phyloP scores from a whole-genome alignment of 2,797 vertebrate genomes.

The Psittacula derbiana region DNA sequence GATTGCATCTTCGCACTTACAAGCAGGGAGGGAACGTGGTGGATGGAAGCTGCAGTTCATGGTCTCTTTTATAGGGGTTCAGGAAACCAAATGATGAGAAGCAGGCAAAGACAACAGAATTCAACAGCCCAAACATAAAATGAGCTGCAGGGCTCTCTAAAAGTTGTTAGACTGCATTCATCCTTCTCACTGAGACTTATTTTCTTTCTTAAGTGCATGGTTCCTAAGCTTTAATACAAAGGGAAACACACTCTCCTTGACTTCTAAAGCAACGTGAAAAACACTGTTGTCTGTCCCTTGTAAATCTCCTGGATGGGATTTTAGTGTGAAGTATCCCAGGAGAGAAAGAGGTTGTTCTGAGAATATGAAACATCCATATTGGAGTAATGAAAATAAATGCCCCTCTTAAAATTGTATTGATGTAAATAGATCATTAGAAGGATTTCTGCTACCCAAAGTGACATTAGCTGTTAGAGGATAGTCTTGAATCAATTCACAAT shows the following conservation, averaged over 20 bases:
- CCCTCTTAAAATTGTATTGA: conserved; percentile 16
- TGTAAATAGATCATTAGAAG: neutral
- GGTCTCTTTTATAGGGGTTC: neutral
- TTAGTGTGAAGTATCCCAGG: conserved; percentile 48
- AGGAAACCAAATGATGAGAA: neutral
- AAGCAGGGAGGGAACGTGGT: neutral
- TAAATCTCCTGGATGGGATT: conserved; percentile 57
- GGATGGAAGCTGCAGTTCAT: neutral
- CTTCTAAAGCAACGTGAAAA: conserved; percentile 45
- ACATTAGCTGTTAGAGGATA: neutral
- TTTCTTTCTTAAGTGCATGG: neutral
- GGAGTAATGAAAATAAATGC: conserved; percentile 18
- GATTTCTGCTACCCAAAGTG: neutral
- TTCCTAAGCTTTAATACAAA: conserved; percentile 26
- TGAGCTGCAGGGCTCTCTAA: neutral
- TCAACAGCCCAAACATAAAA: conserved; percentile 5
- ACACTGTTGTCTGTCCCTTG: conserved; percentile 24
- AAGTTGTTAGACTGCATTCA: conserved; percentile 23
- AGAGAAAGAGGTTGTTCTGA: conserved; percentile 12
- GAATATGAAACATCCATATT: conserved; percentile 20
- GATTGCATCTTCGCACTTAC: neutral
- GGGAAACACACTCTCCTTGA: conserved; percentile 25
- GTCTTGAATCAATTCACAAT: neutral
- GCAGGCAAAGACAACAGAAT: conserved; percentile 1
- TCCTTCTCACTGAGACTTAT: neutral